Percentiles rank a stretch among this genome's conserved stretches.
phyloP scores from a whole-genome alignment of 1,140 invertebrate species.

The Rhagoletis zephyria region DNA sequence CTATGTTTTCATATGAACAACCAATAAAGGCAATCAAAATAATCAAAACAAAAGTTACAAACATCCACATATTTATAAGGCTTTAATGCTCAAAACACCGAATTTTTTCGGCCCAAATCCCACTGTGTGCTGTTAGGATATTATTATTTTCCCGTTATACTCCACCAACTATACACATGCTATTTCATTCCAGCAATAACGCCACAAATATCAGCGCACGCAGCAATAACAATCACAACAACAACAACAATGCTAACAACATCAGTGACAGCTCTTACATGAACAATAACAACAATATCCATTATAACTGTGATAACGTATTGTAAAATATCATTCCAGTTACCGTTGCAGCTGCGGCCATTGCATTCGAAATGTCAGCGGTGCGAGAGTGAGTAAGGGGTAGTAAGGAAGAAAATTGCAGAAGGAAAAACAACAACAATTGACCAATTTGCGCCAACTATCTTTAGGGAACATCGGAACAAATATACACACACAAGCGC shows the following conservation, averaged over 20 bases:
- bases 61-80: too few relatives aligned
- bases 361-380: too few relatives aligned
- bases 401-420: neutral
- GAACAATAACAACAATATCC: conserved; percentile 27
- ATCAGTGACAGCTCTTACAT: conserved; percentile 10
- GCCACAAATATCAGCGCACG: conserved; percentile 1
- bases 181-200: neutral
- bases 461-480: neutral
- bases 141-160: conserved; percentile 9
- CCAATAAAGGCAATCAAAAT: too few relatives aligned
- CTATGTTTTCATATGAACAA: too few relatives aligned
- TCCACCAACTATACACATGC: neutral
- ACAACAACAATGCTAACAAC: neutral
- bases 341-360: conserved; percentile 23
- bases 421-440: neutral
- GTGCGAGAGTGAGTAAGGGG: neutral
- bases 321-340: conserved; percentile 35
- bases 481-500: neutral
- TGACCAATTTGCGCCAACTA: conserved; percentile 11
- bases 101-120: neutral
- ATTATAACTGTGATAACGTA: conserved; percentile 44
- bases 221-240: neutral
- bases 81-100: too few relatives aligned
- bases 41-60: too few relatives aligned
- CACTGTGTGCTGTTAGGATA: neutral